Percentiles rank a stretch among this genome's conserved stretches.
phyloP scores from a whole-genome alignment of 1,140 invertebrate species.

The Aphis gossypii region DNA sequence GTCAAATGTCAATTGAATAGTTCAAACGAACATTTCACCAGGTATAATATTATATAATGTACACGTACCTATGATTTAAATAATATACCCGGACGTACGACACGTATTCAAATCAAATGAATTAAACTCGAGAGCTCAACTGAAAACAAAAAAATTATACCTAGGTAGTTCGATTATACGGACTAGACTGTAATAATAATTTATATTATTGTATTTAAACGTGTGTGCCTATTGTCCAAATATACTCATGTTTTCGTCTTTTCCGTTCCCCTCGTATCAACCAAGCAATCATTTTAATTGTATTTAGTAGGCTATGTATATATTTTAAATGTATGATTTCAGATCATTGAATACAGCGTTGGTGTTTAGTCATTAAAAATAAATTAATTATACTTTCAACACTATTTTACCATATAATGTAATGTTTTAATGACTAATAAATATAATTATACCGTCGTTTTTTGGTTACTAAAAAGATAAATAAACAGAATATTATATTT shows the following conservation, averaged over 20 bases:
- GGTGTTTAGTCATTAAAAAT: neutral
- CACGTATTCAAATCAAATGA: slow-evolving; percentile 6
- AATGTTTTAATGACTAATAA: neutral
- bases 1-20: slow-evolving; percentile 4
- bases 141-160: slow-evolving; percentile 50
- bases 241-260: slow-evolving; percentile 11
- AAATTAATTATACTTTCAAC: neutral
- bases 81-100: neutral
- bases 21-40: neutral
- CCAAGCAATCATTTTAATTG: slow-evolving; percentile 25
- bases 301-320: neutral
- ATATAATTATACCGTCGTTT: neutral
- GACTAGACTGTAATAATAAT: neutral
- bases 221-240: slow-evolving; percentile 33
- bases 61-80: neutral
- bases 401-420: neutral
- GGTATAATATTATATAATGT: slow-evolving; percentile 7
- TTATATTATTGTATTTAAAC: slow-evolving; percentile 34
- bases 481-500: neutral
- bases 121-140: neutral
- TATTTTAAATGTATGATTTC: neutral
- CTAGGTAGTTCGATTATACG: neutral
- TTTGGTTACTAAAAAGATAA: neutral
- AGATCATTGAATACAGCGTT: neutral
- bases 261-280: neutral